Evolutionary conservation across 2,797 vertebrate species (phyloP).

Genomic region (Sebastes steindachneri): DNA sequence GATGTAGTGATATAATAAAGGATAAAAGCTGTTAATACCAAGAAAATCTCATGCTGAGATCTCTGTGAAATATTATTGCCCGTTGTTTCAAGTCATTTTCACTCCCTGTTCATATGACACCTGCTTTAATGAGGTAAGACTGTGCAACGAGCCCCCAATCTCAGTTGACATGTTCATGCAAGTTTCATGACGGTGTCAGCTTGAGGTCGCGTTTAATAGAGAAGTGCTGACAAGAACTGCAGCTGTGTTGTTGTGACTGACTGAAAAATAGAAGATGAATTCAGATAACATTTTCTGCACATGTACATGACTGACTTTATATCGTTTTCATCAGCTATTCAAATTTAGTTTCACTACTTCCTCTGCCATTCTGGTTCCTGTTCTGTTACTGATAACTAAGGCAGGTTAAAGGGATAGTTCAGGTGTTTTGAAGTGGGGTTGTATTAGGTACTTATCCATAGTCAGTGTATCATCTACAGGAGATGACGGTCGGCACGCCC

Average conservation of each 20-base stretch:
- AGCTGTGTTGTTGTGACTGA: background rate
- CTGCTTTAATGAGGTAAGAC: constrained; percentile 18
- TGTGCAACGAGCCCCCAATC: background rate
- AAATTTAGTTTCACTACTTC: background rate
- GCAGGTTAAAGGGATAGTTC: background rate
- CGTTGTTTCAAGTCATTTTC: background rate
- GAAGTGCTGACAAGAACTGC: background rate
- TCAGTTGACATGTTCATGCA: constrained; percentile 3
- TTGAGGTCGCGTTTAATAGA: constrained; percentile 3
- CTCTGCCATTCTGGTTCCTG: background rate
- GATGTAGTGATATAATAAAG: background rate
- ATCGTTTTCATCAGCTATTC: constrained; percentile 16
- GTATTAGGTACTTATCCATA: too few species aligned
- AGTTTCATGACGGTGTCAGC: constrained; percentile 45
- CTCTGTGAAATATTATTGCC: background rate
- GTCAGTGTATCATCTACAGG: too few species aligned
- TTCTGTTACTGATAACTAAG: background rate
- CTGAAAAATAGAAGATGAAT: background rate
- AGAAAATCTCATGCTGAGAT: background rate
- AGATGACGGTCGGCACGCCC: too few species aligned
- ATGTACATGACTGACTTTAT: background rate
- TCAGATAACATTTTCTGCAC: background rate
- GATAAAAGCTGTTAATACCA: background rate
- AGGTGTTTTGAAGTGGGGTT: too few species aligned
- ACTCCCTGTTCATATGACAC: constrained; percentile 14